Evolutionary conservation across 2,113 vertebrate genomes (phyloP), one percentile per base, ranked within the genome.

Genomic region (Megaleporinus macrocephalus): DNA sequence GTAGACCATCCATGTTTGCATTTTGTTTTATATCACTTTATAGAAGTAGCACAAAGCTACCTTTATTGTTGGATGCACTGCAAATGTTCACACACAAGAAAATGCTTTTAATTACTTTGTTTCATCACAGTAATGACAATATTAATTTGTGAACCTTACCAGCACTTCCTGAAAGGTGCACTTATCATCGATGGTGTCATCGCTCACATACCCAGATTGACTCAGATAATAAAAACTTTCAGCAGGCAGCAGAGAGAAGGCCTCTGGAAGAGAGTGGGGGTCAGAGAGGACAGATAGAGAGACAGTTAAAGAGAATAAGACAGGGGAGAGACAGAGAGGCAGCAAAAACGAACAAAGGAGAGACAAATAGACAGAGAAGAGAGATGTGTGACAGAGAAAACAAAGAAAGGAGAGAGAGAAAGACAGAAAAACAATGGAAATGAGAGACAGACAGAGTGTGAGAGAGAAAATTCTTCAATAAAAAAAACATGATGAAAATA

Each of bases 191-290:
- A 97, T 96, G 86, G 96, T 97, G 91, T 94, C 92, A 89, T 99
- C 97, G 0, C 47, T 71, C 71, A 81, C 44, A 85, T 95, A 96
- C 85, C 93, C 93, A 70, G 97, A 98, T 30, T 96, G 96, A 86
- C 94, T 96, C 93, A 99, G 94, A 94, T 99, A 99, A 91, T 98
- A 94, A 90, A 96, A 99, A 86, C 91, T 94, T 80, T 97, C 96
- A 0, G 96, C 91, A 11, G 91, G 90, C 27, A 94, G 94, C 89
- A 99, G 92, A 89, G 95, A 95, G 82, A 97, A 96, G 33, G 95
- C 93, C 92, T 99, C 98, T 99, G 70, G 65, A 41, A 71, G n/a
- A 41, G 13, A 6, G 14, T 57, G 75, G 63, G 29, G 24, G 33
- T 4, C 33, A 36, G 33, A 36, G 33, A 36, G 33, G 33, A 36